Evolutionary conservation across 2,888 invertebrate species (phyloP).

Genomic region (Rhingia campestris): DNA sequence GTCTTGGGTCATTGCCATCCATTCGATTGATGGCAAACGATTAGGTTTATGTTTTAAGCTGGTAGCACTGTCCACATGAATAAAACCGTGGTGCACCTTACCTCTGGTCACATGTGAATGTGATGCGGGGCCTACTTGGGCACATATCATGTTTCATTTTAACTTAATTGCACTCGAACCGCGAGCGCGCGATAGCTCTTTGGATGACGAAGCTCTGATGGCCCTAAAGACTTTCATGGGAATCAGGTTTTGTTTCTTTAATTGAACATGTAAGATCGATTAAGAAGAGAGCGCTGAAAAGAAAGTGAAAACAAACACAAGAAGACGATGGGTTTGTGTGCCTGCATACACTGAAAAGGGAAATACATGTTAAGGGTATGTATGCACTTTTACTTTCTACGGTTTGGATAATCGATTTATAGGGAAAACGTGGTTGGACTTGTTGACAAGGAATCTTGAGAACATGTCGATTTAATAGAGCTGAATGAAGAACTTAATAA

Average conservation of each 20-base stretch:
- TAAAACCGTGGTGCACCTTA: constrained; percentile 48
- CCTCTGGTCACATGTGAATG: neutral
- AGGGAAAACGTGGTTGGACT: too few relatives aligned
- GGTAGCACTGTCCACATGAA: constrained; percentile 6
- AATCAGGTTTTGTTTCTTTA: constrained; percentile 60
- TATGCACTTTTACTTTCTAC: constrained; percentile 7
- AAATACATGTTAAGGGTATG: constrained; percentile 27
- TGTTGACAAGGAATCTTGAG: too few relatives aligned
- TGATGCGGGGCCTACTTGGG: neutral
- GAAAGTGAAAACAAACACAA: constrained; percentile 58
- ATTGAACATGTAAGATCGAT: constrained; percentile 46
- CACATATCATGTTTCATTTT: constrained; percentile 46
- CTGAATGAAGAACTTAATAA: too few relatives aligned
- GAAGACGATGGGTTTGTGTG: neutral
- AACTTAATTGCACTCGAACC: constrained; percentile 1
- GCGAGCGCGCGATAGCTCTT: neutral
- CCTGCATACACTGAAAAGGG: constrained; percentile 14
- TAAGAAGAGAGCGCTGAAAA: constrained; percentile 54
- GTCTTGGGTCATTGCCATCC: constrained; percentile 63
- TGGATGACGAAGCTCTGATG: constrained; percentile 4
- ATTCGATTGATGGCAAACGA: constrained; percentile 54
- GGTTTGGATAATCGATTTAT: too few relatives aligned
- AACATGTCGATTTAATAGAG: too few relatives aligned
- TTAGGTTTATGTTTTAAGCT: constrained; percentile 44
- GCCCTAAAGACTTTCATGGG: constrained; percentile 52